Evolutionary conservation across 2,113 vertebrate genomes (phyloP).

Genomic region (Nesoenas mayeri): DNA sequence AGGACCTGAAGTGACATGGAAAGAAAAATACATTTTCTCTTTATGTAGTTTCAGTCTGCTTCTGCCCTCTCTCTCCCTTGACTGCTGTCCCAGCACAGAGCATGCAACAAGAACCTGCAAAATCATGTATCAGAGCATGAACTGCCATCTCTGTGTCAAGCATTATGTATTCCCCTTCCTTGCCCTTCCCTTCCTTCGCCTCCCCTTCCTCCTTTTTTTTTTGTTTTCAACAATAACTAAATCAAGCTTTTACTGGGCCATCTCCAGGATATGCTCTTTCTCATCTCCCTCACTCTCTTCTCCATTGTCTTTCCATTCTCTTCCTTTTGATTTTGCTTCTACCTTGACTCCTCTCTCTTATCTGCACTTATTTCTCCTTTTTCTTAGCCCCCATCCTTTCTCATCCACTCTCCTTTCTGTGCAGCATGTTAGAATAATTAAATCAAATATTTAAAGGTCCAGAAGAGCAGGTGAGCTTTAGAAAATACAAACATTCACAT

Average conservation of each 20-base stretch:
- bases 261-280: background rate
- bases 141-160: background rate
- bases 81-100: background rate
- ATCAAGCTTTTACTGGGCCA: background rate
- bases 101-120: background rate
- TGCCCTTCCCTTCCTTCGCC: too few relatives aligned
- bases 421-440: background rate
- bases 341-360: background rate
- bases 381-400: background rate
- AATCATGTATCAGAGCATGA: accelerated
- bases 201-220: accelerated
- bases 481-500: background rate
- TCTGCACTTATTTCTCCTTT: background rate
- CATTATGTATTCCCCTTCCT: background rate
- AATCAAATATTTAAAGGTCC: background rate
- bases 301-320: background rate
- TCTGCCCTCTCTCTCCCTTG: background rate
- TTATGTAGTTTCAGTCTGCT: background rate
- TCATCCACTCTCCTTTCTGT: background rate
- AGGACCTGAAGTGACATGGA: background rate
- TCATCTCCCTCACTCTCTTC: background rate
- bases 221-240: background rate
- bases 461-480: background rate
- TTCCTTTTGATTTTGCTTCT: background rate
- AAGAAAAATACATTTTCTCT: background rate